Conservation (phyloP, 2,113 vertebrate genomes). For the Ochotona princeps region DNA sequence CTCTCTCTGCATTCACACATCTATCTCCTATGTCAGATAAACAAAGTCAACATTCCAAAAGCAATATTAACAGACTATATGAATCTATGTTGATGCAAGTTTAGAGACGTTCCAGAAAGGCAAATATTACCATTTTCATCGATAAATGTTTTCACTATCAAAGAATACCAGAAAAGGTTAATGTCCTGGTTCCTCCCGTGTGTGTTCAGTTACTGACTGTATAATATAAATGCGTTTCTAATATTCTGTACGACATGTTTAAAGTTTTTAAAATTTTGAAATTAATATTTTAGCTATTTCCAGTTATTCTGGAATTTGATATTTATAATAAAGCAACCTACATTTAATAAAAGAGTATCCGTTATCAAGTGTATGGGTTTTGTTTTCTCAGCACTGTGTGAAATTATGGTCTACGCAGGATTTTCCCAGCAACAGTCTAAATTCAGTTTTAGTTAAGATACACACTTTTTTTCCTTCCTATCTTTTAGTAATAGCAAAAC, state of each 20-base stretch:
- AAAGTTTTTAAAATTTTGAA: neutral
- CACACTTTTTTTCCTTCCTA: no score
- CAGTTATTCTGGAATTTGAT: neutral
- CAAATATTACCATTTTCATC: neutral
- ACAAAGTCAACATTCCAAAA: neutral
- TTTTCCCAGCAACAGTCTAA: neutral
- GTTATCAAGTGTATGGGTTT: neutral
- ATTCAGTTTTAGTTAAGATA: neutral
- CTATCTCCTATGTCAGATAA: neutral
- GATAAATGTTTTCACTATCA: neutral
- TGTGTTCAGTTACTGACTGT: neutral
- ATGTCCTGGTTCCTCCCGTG: neutral
- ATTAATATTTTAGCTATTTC: neutral
- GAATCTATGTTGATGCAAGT: neutral
- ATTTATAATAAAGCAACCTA: constrained; percentile 35
- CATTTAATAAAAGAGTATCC: neutral
- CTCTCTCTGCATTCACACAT: neutral
- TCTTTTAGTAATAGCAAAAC: no score
- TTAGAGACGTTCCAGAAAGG: neutral
- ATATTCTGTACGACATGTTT: neutral
- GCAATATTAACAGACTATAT: neutral
- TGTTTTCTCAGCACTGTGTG: neutral
- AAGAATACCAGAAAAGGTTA: neutral
- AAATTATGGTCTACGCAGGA: neutral
- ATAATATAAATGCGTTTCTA: neutral